Percentiles rank a stretch among this genome's conserved stretches.
Evolutionary conservation across 2,888 invertebrate species (phyloP).

Genomic region (Eupithecia subfuscata): DNA sequence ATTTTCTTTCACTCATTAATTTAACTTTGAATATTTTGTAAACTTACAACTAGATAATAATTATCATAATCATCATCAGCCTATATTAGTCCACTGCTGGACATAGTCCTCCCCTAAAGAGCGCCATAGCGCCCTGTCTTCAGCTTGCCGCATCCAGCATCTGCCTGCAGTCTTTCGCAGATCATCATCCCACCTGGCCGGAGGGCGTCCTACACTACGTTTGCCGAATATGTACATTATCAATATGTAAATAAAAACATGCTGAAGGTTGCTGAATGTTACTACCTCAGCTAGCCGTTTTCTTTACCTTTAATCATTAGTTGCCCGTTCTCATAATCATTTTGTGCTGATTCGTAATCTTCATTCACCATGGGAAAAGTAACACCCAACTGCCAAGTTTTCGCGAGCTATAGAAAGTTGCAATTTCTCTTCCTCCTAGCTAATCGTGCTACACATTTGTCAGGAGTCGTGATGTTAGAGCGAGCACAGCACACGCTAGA

Average conservation of each 20-base stretch:
- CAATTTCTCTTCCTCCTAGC: slow-evolving; percentile 30
- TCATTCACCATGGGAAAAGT: slow-evolving; percentile 25
- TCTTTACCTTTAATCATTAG: background rate
- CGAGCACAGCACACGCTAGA: slow-evolving; percentile 39
- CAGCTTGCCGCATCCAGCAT: too few relatives aligned
- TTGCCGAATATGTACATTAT: background rate
- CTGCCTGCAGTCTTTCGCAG: too few relatives aligned
- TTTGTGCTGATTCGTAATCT: slow-evolving; percentile 18
- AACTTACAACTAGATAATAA: background rate
- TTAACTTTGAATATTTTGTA: background rate
- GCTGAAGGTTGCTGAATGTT: background rate
- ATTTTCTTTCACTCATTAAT: background rate
- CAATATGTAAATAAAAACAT: background rate
- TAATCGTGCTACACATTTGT: slow-evolving; percentile 31
- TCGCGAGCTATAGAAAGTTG: slow-evolving; percentile 41
- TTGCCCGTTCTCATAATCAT: background rate
- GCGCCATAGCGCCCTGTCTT: too few relatives aligned
- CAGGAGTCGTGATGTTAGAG: slow-evolving; percentile 33
- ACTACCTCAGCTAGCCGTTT: background rate
- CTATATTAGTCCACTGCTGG: too few relatives aligned
- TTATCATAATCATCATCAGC: too few relatives aligned
- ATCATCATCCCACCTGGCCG: too few relatives aligned
- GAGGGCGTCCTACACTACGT: too few relatives aligned
- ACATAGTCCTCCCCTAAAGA: too few relatives aligned
- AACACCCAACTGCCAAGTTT: slow-evolving; percentile 23